Evolutionary conservation across 2,113 vertebrate species (phyloP), one percentile per base, ranked within the genome.

Genomic region (Indicator indicator): DNA sequence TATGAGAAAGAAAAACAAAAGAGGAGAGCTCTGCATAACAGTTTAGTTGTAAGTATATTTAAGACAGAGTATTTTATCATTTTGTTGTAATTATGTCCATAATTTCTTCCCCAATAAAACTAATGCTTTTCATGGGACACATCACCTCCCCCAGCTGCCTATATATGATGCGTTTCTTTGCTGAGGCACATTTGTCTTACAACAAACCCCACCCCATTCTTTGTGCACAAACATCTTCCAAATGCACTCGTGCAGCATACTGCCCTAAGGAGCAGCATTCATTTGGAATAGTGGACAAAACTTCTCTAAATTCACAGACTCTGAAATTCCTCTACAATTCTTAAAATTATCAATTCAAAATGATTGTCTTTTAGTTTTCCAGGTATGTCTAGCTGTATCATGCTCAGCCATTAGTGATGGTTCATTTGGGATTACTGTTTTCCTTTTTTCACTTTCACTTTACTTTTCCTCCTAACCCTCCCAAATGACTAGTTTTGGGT

Each of bases 11-110:
- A 98, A 71, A 97, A 96, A 72, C 91, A 95, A 67, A 95, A 82
- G 76, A 96, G 96, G 70, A 95, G 74, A 76, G 68, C 63, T 88
- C 92, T 98, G 9, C 97, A 97, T 88, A 98, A 97, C 74, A 93
- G 59, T 60, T 88, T 98, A 90, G 62, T 97, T 93, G 97, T 97
- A 86, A 97, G 97, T 87, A 50, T 69, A 30, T 78, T 58, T 81
- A 74, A 88, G 42, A 50, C 17, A 72, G 17, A 91, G 48, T 4
- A 21, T 18, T 56, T 64, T 23, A 21, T 83, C 65, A 63, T 67
- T 79, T 90, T 69, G 15, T 82, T 89, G 24, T 60, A 62, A 55
- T 64, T 86, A 63, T 73, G 58, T 18, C 38, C 12, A 1, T 59
- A 21, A 55, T 64, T 90, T 86, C 20, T 38, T 65, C 68, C 83